Percentiles rank a stretch among this genome's conserved stretches.
These are phyloP conservation scores for Hemiprocne comata DNA, from an alignment of 2,113 vertebrate genomes.

Conservation along the genomic window DNA sequence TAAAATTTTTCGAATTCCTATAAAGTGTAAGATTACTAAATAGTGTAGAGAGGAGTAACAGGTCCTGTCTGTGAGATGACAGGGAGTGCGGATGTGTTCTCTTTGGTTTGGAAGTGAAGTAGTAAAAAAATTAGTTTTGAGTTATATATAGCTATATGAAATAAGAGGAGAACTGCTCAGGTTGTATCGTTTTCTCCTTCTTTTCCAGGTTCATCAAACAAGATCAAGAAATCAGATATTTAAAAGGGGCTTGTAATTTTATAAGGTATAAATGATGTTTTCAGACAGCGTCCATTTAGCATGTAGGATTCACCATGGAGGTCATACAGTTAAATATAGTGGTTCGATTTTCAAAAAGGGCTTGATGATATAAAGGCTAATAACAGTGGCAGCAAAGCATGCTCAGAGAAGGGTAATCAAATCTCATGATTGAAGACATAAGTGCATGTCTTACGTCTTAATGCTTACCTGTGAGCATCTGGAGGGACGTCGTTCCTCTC, in stretches of 20 bases:
- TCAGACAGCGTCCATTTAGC: background rate
- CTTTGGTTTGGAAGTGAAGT: background rate
- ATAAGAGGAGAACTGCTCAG: background rate
- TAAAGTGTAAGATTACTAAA: background rate
- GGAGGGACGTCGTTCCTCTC: background rate
- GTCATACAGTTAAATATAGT: conserved; percentile 32
- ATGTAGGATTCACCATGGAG: background rate
- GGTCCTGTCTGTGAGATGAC: background rate
- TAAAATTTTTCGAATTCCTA: background rate
- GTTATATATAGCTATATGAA: background rate
- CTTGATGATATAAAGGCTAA: conserved; percentile 14
- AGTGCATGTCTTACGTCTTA: too few species aligned
- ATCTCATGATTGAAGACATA: conserved; percentile 32
- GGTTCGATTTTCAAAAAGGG: conserved; percentile 20
- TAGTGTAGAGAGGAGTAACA: background rate
- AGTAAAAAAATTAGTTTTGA: background rate
- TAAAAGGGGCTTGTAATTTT: background rate
- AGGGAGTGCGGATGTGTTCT: background rate
- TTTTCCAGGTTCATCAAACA: background rate
- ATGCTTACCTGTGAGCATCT: conserved; percentile 39
- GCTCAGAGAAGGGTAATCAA: conserved; percentile 8
- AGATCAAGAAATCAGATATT: background rate
- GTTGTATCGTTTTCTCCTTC: background rate
- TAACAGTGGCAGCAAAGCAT: conserved; percentile 19
- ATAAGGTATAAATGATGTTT: background rate